These are phyloP conservation scores for Paedocypris micromegethes DNA, from an alignment of 2,797 vertebrate genomes.

Conservation along the genomic window DNA sequence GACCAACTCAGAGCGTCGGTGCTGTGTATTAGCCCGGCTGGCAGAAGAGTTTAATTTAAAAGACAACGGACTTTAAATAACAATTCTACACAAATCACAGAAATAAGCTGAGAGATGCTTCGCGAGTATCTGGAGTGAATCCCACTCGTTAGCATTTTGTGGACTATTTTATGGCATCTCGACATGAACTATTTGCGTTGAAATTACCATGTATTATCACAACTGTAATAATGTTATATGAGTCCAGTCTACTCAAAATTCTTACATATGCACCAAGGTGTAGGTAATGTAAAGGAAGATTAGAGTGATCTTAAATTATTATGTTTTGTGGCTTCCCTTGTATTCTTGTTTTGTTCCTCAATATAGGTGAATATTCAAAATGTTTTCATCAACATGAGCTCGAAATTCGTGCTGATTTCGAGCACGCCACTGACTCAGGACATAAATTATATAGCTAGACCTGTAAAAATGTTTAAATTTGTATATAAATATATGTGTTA, in stretches of 20 bases:
- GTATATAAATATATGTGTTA: conserved; percentile 72
- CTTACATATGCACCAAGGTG: conserved; percentile 25
- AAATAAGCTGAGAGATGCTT: conserved; percentile 43
- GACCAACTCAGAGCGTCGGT: conserved; percentile 82
- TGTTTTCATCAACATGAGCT: conserved; percentile 51
- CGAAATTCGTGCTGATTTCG: conserved; percentile 55
- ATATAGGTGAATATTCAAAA: conserved; percentile 59
- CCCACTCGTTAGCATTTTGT: conserved; percentile 18
- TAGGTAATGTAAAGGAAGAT: conserved; percentile 63
- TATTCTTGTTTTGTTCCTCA: conserved; percentile 59
- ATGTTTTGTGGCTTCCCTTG: conserved; percentile 61
- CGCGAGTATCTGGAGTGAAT: conserved; percentile 26
- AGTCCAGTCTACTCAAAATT: conserved; percentile 35
- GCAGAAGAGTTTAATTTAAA: conserved; percentile 46
- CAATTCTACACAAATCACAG: conserved; percentile 41
- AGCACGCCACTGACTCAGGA: conserved; percentile 70
- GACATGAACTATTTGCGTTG: conserved; percentile 21
- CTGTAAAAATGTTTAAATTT: conserved; percentile 77
- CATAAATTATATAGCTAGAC: conserved; percentile 73
- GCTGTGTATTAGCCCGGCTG: conserved; percentile 85
- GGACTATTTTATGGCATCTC: conserved; percentile 13
- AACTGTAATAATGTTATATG: conserved; percentile 22
- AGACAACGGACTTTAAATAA: conserved; percentile 48
- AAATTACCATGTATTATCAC: conserved; percentile 7
- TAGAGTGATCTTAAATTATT: conserved; percentile 72